Conservation (phyloP, 2,888 invertebrate genomes). For the Cerastis rubricosa region DNA sequence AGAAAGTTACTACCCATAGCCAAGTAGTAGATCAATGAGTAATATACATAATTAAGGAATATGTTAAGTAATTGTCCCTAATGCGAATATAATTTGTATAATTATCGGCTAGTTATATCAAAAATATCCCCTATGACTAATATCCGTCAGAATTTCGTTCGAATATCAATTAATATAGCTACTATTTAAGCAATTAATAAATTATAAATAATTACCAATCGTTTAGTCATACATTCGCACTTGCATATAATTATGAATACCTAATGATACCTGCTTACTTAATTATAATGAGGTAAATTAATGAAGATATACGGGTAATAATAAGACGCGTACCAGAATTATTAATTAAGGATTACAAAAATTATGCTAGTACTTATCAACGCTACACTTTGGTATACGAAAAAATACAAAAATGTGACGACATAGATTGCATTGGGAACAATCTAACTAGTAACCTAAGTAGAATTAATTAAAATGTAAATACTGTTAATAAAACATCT, state of each 20-base stretch:
- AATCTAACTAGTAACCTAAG: neutral
- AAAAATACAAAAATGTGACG: neutral
- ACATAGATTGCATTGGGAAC: neutral
- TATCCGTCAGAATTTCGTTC: conserved; percentile 14
- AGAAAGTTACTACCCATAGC: conserved; percentile 1
- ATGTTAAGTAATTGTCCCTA: neutral
- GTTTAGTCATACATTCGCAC: neutral
- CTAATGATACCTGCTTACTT: conserved; percentile 22
- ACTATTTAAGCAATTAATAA: conserved; percentile 28
- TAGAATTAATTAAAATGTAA: neutral
- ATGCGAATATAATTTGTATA: conserved; percentile 19
- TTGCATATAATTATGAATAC: conserved; percentile 7
- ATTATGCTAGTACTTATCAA: neutral
- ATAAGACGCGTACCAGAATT: neutral
- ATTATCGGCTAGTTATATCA: conserved; percentile 2
- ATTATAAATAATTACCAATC: conserved; percentile 22
- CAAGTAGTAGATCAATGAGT: neutral
- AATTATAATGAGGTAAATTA: conserved; percentile 22
- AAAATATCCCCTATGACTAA: conserved; percentile 23
- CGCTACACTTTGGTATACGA: neutral
- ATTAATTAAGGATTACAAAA: neutral
- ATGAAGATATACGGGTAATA: neutral
- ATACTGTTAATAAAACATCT: neutral
- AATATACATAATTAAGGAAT: conserved; percentile 13
- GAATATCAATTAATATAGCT: conserved; percentile 11